Base-by-base conservation (phyloP, 2,888 invertebrate genomes). In the Drosophila demipolita region DNA sequence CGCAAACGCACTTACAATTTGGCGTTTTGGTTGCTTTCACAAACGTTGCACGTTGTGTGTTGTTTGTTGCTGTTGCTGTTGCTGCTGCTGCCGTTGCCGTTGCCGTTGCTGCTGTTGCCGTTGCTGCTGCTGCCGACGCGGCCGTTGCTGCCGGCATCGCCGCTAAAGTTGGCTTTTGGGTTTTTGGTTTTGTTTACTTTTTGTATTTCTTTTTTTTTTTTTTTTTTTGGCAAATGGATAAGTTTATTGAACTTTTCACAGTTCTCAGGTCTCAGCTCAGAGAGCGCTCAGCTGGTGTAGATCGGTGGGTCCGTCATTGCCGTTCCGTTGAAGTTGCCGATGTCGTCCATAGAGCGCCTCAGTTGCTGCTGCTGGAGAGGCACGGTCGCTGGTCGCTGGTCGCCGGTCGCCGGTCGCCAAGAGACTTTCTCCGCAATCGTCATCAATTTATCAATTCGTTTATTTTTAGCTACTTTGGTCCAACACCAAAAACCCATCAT, bases 211-310 rank as follows among this genome's bases (percentile, higher is more conserved):
- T 64, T 62, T 66, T 73, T 80, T 80, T 82, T 71, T 55, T 66
- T 78, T 70, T 67, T 80, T 88, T 91, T 91, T 91, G 87, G 90
- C 90, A 90, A 90, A 89, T 82, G 82, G 75, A 80, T 69, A 82
- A 90, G 91, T 91, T 91, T 91, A 90, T 91, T 91, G 91, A 91
- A 91, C 91, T 86, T 78, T 85, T 75, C 74, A 73, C 76, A 76
- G 82, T 81, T 82, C 79, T 82, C 74, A 79, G 66, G 68, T 71
- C 59, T 66, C 66, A 65, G 64, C 66, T 71, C 83, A 75, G 75
- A 67, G 74, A 65, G 64, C 66, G 73, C 83, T 77, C 76, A 67
- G 74, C 75, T 78, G 83, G 84, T 70, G 84, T 70, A 76, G 83
- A 72, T 66, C 70, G 76, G 70, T 78, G 77, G 67, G 49, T 38